Evolutionary conservation across 2,113 vertebrate genomes (phyloP).

Genomic region (Gila orcuttii): DNA sequence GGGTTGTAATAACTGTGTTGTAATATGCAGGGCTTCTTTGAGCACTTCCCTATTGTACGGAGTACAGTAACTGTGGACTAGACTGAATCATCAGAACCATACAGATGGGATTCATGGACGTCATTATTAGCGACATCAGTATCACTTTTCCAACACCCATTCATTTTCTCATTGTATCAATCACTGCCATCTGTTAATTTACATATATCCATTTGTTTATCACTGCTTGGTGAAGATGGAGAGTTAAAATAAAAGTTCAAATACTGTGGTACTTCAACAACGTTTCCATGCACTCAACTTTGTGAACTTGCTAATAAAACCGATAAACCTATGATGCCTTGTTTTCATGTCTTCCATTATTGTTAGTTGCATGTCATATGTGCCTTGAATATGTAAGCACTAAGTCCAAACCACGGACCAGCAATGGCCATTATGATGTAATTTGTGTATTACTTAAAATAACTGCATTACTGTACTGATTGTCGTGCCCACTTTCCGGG

Average conservation of each 20-base stretch:
- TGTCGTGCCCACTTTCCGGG: slow-evolving; percentile 14
- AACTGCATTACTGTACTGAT: slow-evolving; percentile 23
- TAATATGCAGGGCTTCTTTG: slow-evolving; percentile 88
- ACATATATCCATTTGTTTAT: background rate
- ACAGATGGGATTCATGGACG: background rate
- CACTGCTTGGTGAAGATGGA: background rate
- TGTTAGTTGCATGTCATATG: background rate
- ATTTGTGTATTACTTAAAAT: slow-evolving; percentile 17
- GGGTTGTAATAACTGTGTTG: slow-evolving; percentile 37
- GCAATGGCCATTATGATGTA: slow-evolving; percentile 10
- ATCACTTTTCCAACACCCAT: background rate
- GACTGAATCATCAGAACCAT: background rate
- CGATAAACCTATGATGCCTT: background rate
- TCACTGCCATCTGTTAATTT: background rate
- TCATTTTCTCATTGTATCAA: slow-evolving; percentile 1
- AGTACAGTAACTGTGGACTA: slow-evolving; percentile 81
- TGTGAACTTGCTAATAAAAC: slow-evolving; percentile 27
- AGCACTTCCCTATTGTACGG: slow-evolving; percentile 83
- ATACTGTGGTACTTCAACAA: background rate
- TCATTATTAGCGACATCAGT: background rate
- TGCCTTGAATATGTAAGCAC: background rate
- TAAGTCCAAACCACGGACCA: background rate
- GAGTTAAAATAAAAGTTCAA: no score
- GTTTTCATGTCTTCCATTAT: slow-evolving; percentile 3
- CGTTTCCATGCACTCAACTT: background rate